Conservation (phyloP, 2,113 vertebrate genomes). For the Platysternon megacephalum region DNA sequence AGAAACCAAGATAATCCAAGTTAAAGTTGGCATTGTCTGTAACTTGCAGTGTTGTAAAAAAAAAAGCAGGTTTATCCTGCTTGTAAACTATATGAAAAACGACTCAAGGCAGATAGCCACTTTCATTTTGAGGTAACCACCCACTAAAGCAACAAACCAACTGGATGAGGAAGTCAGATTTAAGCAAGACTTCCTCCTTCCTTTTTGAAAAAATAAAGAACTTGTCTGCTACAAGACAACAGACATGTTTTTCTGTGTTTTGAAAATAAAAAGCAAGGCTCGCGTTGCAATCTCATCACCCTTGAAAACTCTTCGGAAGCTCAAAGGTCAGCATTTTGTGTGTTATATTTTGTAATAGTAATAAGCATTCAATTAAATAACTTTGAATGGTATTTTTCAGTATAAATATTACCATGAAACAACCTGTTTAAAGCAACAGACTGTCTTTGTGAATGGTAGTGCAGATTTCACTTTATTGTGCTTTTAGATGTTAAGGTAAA, state of each 20-base stretch:
- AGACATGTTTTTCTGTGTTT: accelerated
- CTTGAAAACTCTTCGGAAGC: accelerated
- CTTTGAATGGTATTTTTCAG: not conserved
- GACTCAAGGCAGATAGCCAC: not conserved
- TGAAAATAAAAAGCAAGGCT: not conserved
- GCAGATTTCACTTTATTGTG: not conserved
- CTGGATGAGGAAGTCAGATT: conserved; percentile 27
- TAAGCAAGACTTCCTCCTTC: conserved; percentile 60
- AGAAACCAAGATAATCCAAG: conserved; percentile 45
- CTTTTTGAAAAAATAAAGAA: not conserved
- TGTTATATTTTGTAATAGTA: accelerated
- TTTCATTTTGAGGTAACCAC: not conserved
- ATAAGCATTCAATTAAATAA: accelerated
- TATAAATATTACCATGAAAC: not conserved
- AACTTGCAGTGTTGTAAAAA: not conserved
- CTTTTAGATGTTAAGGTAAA: not conserved
- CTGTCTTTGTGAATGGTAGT: accelerated
- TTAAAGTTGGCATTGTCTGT: conserved; percentile 50
- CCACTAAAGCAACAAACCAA: not conserved
- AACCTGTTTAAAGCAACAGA: not conserved
- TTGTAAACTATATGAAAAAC: accelerated
- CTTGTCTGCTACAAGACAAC: not conserved
- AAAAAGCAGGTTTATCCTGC: not conserved
- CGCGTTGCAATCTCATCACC: accelerated
- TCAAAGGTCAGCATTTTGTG: not conserved